Conservation (phyloP, 2,113 vertebrate species). For the Riparia riparia region DNA sequence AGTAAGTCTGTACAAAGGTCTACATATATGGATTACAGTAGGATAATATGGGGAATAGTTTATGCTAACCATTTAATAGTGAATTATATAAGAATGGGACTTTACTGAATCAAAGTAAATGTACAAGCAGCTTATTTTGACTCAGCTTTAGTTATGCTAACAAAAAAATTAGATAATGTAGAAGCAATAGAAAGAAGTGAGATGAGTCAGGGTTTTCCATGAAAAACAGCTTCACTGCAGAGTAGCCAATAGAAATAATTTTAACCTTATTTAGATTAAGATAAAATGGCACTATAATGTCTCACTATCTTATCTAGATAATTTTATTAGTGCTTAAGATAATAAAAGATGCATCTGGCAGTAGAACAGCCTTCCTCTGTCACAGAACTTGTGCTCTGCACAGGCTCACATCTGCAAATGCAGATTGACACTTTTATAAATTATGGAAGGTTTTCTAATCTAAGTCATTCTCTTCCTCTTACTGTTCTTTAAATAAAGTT, state of each 20-base stretch:
- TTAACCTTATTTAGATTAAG: slow-evolving; percentile 55
- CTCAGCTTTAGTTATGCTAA: not conserved
- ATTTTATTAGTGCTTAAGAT: slow-evolving; percentile 27
- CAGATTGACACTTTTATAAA: not conserved
- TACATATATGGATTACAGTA: not conserved
- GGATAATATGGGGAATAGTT: not conserved
- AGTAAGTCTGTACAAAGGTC: not conserved
- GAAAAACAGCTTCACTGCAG: slow-evolving; percentile 1
- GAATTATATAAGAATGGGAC: not conserved
- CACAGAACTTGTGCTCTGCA: not conserved
- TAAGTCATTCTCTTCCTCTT: not conserved
- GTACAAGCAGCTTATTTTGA: not conserved
- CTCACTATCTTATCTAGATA: slow-evolving; percentile 30
- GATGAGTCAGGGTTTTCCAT: slow-evolving; percentile 6
- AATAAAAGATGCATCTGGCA: slow-evolving; percentile 17
- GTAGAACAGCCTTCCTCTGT: not conserved
- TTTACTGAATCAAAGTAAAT: not conserved
- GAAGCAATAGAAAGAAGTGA: not conserved
- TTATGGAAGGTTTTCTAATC: not conserved
- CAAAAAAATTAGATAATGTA: not conserved
- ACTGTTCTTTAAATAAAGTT: not conserved
- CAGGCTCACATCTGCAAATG: not conserved
- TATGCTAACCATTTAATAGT: not conserved
- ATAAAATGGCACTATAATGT: slow-evolving; percentile 9
- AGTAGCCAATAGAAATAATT: slow-evolving; percentile 44